Conservation (phyloP, 2,888 invertebrate species). For the Steromphala cineraria region DNA sequence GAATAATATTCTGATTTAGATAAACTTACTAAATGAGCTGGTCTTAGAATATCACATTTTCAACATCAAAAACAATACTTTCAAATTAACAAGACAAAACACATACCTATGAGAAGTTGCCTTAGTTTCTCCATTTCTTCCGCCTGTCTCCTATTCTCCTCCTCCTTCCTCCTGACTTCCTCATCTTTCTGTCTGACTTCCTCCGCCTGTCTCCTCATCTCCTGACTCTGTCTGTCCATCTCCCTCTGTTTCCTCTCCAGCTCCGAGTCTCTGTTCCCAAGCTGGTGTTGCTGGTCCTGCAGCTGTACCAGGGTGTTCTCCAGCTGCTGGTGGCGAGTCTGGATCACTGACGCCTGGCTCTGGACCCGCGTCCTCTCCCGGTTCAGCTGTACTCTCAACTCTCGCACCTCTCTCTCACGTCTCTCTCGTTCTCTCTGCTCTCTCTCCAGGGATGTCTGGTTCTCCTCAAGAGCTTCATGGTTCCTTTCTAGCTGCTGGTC, state of each 20-base stretch:
- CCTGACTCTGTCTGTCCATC: neutral
- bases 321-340: neutral
- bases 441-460: neutral
- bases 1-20: too few species aligned
- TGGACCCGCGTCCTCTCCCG: neutral
- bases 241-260: neutral
- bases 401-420: neutral
- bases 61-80: too few species aligned
- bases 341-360: neutral
- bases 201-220: neutral
- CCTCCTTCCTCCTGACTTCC: neutral
- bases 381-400: neutral
- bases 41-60: too few species aligned
- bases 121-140: neutral
- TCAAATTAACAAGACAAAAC: neutral
- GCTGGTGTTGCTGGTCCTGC: neutral
- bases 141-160: neutral
- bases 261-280: neutral
- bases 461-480: neutral
- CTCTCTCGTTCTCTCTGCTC: neutral
- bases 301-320: neutral
- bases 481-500: neutral
- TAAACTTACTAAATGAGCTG: too few species aligned
- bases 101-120: neutral
- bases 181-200: neutral